A percentile compares a stretch with the other conserved stretches of the same genome.
These are phyloP conservation scores for Bothrops jararaca DNA, from an alignment of 2,113 vertebrate species.

Conservation along the genomic window DNA sequence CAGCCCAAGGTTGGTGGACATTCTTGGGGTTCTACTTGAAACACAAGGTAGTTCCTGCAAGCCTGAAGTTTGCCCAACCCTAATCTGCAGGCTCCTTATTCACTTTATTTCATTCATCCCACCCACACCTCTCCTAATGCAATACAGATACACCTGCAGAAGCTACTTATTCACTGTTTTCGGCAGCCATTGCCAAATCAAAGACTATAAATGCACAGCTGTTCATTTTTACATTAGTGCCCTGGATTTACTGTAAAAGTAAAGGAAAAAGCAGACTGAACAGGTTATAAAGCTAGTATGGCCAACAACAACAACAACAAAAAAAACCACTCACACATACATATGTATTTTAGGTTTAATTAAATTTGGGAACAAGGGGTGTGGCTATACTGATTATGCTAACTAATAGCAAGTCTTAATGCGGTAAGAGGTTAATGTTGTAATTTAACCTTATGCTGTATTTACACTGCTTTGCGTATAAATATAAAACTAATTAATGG, in stretches of 20 bases:
- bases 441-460: constrained; percentile 3
- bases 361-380: constrained; percentile 10
- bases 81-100: background rate
- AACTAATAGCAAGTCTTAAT: constrained; percentile 19
- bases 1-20: background rate
- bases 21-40: background rate
- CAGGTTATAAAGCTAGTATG: background rate
- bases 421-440: constrained; percentile 22
- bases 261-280: background rate
- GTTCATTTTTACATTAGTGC: constrained; percentile 13
- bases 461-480: background rate
- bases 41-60: background rate
- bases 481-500: constrained; percentile 26
- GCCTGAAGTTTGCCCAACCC: background rate
- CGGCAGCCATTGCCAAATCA: constrained; percentile 16
- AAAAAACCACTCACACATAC: background rate
- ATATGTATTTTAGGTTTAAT: background rate
- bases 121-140: fast-evolving
- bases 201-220: constrained; percentile 25
- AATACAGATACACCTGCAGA: background rate
- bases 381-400: constrained; percentile 7
- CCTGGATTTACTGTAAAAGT: background rate
- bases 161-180: background rate
- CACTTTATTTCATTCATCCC: background rate
- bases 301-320: background rate